Evolutionary conservation across 2,888 invertebrate species (phyloP), one percentile per base, ranked within the genome.

Genomic region (Trisateles emortualis): DNA sequence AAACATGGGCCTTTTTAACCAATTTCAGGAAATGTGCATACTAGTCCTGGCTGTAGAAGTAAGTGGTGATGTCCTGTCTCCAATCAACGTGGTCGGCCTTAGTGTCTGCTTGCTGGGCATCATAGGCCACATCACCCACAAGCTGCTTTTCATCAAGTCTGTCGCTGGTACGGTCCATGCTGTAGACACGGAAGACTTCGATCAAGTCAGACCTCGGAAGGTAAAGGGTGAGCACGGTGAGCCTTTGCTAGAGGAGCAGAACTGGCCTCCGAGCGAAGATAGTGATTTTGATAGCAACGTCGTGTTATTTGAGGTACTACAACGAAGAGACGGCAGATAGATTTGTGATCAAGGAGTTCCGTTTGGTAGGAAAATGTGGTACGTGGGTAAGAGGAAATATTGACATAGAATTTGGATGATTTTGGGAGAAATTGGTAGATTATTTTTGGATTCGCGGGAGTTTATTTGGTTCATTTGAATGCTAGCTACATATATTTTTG

Each of bases 81-180:
- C 93, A 2, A 89, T 98, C 47, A 99, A 99, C 90, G 94, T 96
- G 19, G 87, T 96, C 4, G 99, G 99, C 0, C 91, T 99, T 56
- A 87, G 96, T 6, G 92, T 99, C 48, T 99, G 99, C 80, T 92
- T 99, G 59, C 93, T 96, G 40, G 99, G 99, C 46, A 99, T 99
- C 68, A 94, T 94, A 9, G 94, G 96, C 43, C 99, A 99, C 84
- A 95, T 98, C 26, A 84, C 96, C 48, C 96, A 97, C 82, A 97
- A 97, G 86, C 39, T 92, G 14, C 58, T 85, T 13, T 67, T 88
- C 32, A 90, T 91, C 49, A 81, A 74, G 42, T 73, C 83, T 0
- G 86, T 90, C 0, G 75, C 82, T 0, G 86, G 87, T 0, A 78
- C 84, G 0, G 85, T 86, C 10, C 70, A 79, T 10, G 84, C 83